phyloP scores from a whole-genome alignment of 2,888 invertebrate species.

The Chloroclystis v-ata region DNA sequence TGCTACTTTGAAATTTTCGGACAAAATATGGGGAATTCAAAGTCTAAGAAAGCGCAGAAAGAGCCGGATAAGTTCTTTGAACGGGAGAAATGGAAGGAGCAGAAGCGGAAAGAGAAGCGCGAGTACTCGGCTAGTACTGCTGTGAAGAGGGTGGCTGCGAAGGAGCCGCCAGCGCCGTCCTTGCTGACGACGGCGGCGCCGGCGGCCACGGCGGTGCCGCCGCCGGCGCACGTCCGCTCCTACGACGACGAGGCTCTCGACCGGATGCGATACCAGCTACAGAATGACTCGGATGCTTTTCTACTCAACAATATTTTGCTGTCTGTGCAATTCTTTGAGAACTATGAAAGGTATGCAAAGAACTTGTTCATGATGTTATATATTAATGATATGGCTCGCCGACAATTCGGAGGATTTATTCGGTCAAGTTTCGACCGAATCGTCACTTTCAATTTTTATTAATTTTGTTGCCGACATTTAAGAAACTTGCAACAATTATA shows the following conservation, averaged over 20 bases:
- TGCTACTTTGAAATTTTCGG: no score
- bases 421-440: no score
- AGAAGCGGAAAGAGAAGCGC: slow-evolving; percentile 50
- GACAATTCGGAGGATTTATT: no score
- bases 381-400: no score
- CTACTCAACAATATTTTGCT: slow-evolving; percentile 86
- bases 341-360: slow-evolving; percentile 85
- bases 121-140: slow-evolving; percentile 46
- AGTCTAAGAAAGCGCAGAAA: slow-evolving; percentile 59
- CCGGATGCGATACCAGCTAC: slow-evolving; percentile 78
- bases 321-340: slow-evolving; percentile 87
- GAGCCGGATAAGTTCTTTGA: slow-evolving; percentile 68
- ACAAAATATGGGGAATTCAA: slow-evolving; percentile 60
- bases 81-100: slow-evolving; percentile 59
- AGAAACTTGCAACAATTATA: no score
- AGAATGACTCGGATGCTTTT: slow-evolving; percentile 82
- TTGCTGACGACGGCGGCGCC: slow-evolving; percentile 32
- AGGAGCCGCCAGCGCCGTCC: slow-evolving; percentile 43
- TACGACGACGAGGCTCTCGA: slow-evolving; percentile 76
- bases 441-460: no score
- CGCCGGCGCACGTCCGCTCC: slow-evolving; percentile 51
- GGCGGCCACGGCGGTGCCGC: slow-evolving; percentile 37
- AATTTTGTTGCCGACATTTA: no score
- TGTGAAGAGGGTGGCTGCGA: slow-evolving; percentile 46
- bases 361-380: no score